Percentiles rank a stretch among this genome's conserved stretches.
phyloP scores from a whole-genome alignment of 2,113 vertebrate genomes.

The Psephotus haematonotus region DNA sequence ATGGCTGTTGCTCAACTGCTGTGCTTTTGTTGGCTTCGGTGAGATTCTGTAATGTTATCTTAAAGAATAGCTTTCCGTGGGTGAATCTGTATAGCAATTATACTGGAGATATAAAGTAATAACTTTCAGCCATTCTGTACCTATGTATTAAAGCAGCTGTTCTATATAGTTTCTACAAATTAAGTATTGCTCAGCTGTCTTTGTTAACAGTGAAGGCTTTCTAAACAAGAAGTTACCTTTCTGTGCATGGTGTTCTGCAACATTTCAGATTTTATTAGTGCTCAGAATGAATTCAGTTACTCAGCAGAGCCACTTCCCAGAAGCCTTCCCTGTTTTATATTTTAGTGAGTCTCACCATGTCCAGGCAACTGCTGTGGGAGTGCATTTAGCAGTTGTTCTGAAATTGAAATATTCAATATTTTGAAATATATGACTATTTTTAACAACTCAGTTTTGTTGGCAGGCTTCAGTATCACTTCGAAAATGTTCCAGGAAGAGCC shows the following conservation, averaged over 20 bases:
- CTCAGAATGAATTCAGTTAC: not conserved
- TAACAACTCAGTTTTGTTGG: not conserved
- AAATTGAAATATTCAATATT: not conserved
- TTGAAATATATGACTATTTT: not conserved
- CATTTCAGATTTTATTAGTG: not conserved
- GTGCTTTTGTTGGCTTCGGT: not conserved
- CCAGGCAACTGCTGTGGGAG: not conserved
- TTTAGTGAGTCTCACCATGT: not conserved
- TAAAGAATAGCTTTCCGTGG: constrained; percentile 43
- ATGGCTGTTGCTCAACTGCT: not conserved
- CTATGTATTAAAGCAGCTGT: not conserved
- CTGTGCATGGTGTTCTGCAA: not conserved
- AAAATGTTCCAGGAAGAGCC: not conserved
- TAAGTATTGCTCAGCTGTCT: not conserved
- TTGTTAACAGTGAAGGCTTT: not conserved
- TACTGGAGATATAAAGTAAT: not conserved
- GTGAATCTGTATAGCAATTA: not conserved
- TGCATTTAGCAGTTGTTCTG: not conserved
- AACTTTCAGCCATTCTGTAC: not conserved
- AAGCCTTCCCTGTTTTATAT: not conserved
- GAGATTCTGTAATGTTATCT: constrained; percentile 5
- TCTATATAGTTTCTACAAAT: not conserved
- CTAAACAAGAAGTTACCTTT: not conserved
- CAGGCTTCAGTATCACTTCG: not conserved
- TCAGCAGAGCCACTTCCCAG: not conserved